Percentiles rank a stretch among this genome's conserved stretches.
Evolutionary conservation across 2,113 vertebrate genomes (phyloP).

Genomic region (Brienomyrus brachyistius): DNA sequence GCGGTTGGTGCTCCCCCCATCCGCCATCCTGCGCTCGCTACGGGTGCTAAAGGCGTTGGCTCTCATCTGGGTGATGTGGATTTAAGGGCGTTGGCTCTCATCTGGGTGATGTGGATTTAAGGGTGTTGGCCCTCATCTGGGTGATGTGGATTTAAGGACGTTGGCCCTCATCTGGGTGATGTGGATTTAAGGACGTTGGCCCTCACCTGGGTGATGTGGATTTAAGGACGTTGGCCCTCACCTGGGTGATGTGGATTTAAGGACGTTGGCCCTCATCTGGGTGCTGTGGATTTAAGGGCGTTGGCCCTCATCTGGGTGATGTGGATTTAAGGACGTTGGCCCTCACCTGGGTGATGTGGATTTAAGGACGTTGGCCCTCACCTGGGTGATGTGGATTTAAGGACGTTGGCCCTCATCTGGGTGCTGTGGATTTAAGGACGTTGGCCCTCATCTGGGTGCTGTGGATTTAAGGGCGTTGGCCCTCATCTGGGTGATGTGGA

Average conservation of each 20-base stretch:
- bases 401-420: not conserved
- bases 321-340: not conserved
- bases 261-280: not conserved
- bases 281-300: no score
- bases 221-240: not conserved
- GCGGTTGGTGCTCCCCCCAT: not conserved
- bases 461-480: not conserved
- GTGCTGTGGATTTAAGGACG: no score
- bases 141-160: not conserved
- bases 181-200: not conserved
- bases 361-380: not conserved
- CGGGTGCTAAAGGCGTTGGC: not conserved
- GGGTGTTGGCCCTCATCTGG: not conserved
- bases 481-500: no score
- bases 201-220: no score
- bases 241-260: not conserved
- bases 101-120: not conserved
- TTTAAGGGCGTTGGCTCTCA: no score
- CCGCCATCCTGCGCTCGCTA: not conserved
- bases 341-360: no score
- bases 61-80: no score
- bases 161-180: not conserved
- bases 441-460: not conserved
- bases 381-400: not conserved
- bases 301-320: not conserved